Base-by-base conservation (phyloP, 2,113 vertebrate species). In the Xiphorhynchus elegans region DNA sequence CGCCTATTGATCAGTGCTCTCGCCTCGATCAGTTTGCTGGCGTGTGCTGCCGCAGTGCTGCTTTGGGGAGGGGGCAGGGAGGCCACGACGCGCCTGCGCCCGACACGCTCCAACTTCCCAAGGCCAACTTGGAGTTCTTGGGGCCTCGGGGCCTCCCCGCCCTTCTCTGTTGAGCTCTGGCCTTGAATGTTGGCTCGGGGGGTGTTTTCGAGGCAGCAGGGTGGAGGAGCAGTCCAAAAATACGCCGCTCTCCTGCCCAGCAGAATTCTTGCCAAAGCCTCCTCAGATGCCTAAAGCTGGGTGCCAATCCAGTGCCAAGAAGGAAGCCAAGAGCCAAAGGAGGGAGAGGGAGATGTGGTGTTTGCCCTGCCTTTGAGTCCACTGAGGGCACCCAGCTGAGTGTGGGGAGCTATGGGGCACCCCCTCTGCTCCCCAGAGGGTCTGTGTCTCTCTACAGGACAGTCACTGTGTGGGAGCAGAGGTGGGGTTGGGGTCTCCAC, bases 1-100 rank as follows among this genome's bases (percentile, higher is more conserved):
- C 37, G 7, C 35, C 90, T 98, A 98, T 98, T 93, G 98, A 98
- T 98, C 96, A 94, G 88, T 33, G 42, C 93, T 95, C 67, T 46
- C 25, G 95, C 96, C 97, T 97, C 42, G 92, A 97, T 97, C 94
- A 77, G 93, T 92, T 95, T 93, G 97, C 97, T 75, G 97, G 97
- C 93, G 90, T 77, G 97, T 55, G 94, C 95, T 89, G 96, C 97
- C 78, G 95, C 97, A 63, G 88, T 95, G 96, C 96, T 97, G 94
- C 91, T 96, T 83, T 95, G 21, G n/a, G 93, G 73, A 84, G 90
- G 79, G 84, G 75, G 89, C 47, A 77, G 85, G 88, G 92, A 93
- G 80, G n/a, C 2, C 2, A 6, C 26, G 44, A 2, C 5, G 7
- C 53, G 75, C 78, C 75, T 91, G 92, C 44, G 10, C 74, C 9